A percentile compares a stretch with the other conserved stretches of the same genome.
phyloP scores from a whole-genome alignment of 2,888 invertebrate genomes.

The Cheilosia grossa region DNA sequence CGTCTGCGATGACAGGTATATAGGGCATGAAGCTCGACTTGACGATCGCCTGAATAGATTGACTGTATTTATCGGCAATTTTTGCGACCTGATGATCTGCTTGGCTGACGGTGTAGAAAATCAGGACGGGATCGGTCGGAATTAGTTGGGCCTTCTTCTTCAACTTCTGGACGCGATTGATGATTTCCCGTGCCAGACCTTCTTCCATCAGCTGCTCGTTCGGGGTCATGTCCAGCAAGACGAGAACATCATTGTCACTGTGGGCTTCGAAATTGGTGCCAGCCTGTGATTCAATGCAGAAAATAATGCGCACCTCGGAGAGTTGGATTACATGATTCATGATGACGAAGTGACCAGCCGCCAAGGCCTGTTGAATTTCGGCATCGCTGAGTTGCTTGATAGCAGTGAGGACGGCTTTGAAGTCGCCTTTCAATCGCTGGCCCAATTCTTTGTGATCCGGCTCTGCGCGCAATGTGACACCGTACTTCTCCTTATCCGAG shows the following conservation, averaged over 20 bases:
- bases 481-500: constrained; percentile 95
- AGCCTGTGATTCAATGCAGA: constrained; percentile 80
- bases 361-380: constrained; percentile 90
- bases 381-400: constrained; percentile 91
- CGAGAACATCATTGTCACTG: constrained; percentile 94
- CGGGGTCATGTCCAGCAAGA: constrained; percentile 94
- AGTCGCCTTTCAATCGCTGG: constrained; percentile 93
- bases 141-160: constrained; percentile 97
- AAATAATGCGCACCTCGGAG: constrained; percentile 91
- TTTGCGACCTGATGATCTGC: constrained; percentile 86
- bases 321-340: constrained; percentile 90
- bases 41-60: constrained; percentile 91
- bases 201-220: constrained; percentile 96
- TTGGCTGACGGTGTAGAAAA: constrained; percentile 87
- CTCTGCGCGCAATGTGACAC: constrained; percentile 95
- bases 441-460: constrained; percentile 96
- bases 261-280: constrained; percentile 93
- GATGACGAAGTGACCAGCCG: constrained; percentile 88
- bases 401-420: constrained; percentile 92
- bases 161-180: constrained; percentile 97
- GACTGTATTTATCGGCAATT: constrained; percentile 88
- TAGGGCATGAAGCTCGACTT: constrained; percentile 88
- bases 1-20: constrained; percentile 70
- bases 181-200: constrained; percentile 97
- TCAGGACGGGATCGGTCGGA: constrained; percentile 94